A percentile compares a stretch with the other conserved stretches of the same genome.
phyloP scores from a whole-genome alignment of 2,888 invertebrate genomes.

The Drosophila pullipes region DNA sequence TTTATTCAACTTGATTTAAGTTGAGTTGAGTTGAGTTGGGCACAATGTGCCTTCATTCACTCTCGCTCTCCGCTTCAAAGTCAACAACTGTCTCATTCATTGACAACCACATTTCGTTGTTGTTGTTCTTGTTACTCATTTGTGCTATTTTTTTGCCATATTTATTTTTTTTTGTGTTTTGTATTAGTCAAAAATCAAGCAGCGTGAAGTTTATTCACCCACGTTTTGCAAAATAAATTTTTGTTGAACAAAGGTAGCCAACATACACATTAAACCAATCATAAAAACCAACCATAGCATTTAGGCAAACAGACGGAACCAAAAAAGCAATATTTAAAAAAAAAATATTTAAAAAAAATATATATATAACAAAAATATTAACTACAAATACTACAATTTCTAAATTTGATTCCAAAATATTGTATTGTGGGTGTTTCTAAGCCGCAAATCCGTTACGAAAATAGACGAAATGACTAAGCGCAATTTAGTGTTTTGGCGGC shows the following conservation, averaged over 20 bases:
- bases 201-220: conserved; percentile 76
- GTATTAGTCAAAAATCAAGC: conserved; percentile 41
- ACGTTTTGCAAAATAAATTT: conserved; percentile 55
- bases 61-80: conserved; percentile 68
- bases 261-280: conserved; percentile 36
- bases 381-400: background rate
- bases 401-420: conserved; percentile 29
- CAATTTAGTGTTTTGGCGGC: conserved; percentile 35
- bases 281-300: conserved; percentile 39
- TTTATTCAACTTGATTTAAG: conserved; percentile 7
- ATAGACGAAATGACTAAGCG: conserved; percentile 70
- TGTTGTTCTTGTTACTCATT: conserved; percentile 25
- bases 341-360: conserved; percentile 20
- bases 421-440: conserved; percentile 67
- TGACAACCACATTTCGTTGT: conserved; percentile 62
- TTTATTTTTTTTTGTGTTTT: conserved; percentile 25
- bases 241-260: conserved; percentile 41
- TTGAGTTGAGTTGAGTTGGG: conserved; percentile 20
- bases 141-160: conserved; percentile 20
- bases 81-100: conserved; percentile 72
- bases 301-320: conserved; percentile 45
- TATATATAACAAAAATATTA: conserved; percentile 13
- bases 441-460: conserved; percentile 69
- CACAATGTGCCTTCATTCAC: conserved; percentile 51
- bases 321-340: conserved; percentile 18